Conservation (phyloP, 2,113 vertebrate species). For the Halcyon senegalensis region DNA sequence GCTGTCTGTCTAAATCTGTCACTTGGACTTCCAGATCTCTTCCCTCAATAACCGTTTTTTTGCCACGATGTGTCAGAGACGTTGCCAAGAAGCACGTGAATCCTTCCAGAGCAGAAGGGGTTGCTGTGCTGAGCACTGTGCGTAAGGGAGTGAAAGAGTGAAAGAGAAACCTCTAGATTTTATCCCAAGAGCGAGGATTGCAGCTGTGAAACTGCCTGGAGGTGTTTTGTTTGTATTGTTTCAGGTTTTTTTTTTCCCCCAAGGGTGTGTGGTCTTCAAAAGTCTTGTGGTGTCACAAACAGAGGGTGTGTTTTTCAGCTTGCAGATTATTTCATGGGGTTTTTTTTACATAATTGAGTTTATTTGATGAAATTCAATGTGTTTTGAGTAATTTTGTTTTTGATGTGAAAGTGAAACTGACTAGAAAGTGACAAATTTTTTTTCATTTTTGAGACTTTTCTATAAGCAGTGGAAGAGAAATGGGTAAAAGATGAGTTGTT, state of each 20-base stretch:
- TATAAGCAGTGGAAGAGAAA: not conserved
- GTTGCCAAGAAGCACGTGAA: not conserved
- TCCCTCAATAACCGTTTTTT: rapidly evolving
- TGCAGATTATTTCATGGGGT: not conserved
- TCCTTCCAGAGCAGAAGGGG: not conserved
- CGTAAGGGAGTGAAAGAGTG: not conserved
- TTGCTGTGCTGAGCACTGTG: rapidly evolving
- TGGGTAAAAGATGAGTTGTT: not conserved
- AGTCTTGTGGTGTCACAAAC: not conserved
- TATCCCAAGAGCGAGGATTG: too few relatives aligned
- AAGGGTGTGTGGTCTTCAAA: not conserved
- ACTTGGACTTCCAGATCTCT: not conserved
- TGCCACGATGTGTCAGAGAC: not conserved
- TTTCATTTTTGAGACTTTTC: not conserved
- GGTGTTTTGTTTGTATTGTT: not conserved
- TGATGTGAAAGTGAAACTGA: slow-evolving; percentile 64
- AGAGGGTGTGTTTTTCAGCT: not conserved
- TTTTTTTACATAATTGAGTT: not conserved
- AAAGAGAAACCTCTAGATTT: not conserved
- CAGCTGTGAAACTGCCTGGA: not conserved
- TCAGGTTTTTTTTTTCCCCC: not conserved
- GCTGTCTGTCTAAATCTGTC: not conserved
- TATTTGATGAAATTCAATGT: not conserved
- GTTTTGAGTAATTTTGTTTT: not conserved
- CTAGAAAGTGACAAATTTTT: not conserved